Evolutionary conservation across 2,797 vertebrate genomes (phyloP).

Genomic region (Peromyscus melanophrys): DNA sequence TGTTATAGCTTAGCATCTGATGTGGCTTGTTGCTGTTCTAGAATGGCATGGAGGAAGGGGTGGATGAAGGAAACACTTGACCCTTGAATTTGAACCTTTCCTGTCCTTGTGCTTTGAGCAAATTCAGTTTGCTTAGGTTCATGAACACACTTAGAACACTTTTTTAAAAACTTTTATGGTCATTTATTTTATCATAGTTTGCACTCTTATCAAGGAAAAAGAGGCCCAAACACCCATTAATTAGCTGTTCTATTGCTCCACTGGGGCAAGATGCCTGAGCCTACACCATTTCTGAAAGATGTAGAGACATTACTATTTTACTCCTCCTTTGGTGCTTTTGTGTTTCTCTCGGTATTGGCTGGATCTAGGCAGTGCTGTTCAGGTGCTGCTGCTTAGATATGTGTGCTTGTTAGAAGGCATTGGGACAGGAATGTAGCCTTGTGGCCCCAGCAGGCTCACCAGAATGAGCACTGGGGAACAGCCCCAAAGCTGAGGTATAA

Average conservation of each 20-base stretch:
- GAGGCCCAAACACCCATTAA: constrained; percentile 68
- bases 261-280: constrained; percentile 65
- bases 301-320: constrained; percentile 25
- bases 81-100: constrained; percentile 33
- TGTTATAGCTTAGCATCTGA: neutral
- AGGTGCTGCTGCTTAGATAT: constrained; percentile 9
- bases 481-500: constrained; percentile 80
- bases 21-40: neutral
- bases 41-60: neutral
- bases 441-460: constrained; percentile 63
- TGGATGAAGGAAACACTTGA: neutral
- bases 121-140: constrained; percentile 58
- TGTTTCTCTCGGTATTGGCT: neutral
- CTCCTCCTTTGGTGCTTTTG: constrained; percentile 71
- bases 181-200: constrained; percentile 76
- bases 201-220: constrained; percentile 72
- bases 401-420: constrained; percentile 81
- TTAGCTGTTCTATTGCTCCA: constrained; percentile 74
- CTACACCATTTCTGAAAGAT: constrained; percentile 76
- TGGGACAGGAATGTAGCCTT: constrained; percentile 80
- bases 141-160: constrained; percentile 15
- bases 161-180: neutral
- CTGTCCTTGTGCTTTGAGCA: neutral
- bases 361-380: constrained; percentile 46
- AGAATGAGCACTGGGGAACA: constrained; percentile 77